Evolutionary conservation across 2,797 vertebrate genomes (phyloP).

Genomic region (Characodon lateralis): DNA sequence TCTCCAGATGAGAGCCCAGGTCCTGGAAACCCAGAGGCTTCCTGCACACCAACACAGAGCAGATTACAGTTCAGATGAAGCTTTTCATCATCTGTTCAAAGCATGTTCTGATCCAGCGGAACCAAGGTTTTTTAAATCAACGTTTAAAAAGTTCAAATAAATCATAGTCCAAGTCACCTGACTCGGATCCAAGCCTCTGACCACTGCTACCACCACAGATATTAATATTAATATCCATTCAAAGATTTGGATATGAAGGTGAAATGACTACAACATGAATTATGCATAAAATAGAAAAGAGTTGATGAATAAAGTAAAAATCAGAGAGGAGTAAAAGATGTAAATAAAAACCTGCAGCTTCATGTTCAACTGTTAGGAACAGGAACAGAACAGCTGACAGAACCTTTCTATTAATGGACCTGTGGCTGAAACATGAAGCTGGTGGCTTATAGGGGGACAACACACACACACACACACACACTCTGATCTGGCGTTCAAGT

Average conservation of each 20-base stretch:
- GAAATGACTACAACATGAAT: neutral
- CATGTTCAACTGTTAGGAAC: too few species aligned
- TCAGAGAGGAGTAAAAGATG: neutral
- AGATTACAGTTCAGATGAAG: neutral
- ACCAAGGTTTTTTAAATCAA: too few species aligned
- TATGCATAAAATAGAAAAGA: neutral
- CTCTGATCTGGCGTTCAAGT: neutral
- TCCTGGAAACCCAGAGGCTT: slow-evolving; percentile 93
- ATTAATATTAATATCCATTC: too few species aligned
- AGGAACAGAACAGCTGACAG: neutral
- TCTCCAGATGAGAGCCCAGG: slow-evolving; percentile 87
- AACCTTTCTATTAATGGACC: neutral
- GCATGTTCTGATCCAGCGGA: too few species aligned
- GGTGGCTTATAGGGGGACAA: neutral
- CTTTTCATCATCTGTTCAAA: neutral
- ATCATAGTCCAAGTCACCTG: too few species aligned
- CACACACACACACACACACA: neutral
- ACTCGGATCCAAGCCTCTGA: too few species aligned
- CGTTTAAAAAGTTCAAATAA: too few species aligned
- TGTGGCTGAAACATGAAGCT: neutral
- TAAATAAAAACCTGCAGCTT: neutral
- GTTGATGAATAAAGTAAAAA: neutral
- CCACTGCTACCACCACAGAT: too few species aligned
- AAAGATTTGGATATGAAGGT: neutral
- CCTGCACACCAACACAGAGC: slow-evolving; percentile 66